Evolutionary conservation across 2,888 invertebrate species (phyloP).

Genomic region (Tubulanus polymorphus): DNA sequence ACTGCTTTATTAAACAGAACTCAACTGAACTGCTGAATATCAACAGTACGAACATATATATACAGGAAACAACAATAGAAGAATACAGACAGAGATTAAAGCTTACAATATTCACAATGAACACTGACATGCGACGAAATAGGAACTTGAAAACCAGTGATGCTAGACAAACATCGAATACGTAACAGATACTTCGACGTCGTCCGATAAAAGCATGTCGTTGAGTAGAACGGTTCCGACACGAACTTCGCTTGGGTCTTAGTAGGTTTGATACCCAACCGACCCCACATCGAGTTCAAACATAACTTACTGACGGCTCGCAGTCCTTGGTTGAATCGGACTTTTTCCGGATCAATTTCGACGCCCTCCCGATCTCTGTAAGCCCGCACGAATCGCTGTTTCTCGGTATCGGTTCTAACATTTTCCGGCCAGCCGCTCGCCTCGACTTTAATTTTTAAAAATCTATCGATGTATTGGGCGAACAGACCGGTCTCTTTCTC

Average conservation of each 20-base stretch:
- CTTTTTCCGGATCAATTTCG: conserved; percentile 16
- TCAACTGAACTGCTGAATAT: too few species aligned
- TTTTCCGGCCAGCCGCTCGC: conserved; percentile 22
- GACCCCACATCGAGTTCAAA: conserved; percentile 27
- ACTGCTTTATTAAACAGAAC: too few species aligned
- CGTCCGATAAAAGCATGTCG: too few species aligned
- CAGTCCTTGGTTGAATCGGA: conserved; percentile 22
- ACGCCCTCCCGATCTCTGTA: conserved; percentile 18
- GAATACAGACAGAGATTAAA: too few species aligned
- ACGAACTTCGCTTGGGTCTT: background rate
- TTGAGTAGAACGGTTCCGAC: background rate
- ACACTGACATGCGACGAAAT: too few species aligned
- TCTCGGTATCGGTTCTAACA: conserved; percentile 14
- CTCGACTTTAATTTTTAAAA: conserved; percentile 24
- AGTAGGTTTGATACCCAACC: conserved; percentile 18
- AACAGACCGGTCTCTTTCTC: conserved; percentile 24
- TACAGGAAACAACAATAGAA: too few species aligned
- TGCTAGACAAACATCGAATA: too few species aligned
- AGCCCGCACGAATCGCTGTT: conserved; percentile 16
- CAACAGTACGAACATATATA: too few species aligned
- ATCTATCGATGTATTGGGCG: conserved; percentile 29
- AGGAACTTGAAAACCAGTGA: too few species aligned
- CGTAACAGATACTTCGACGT: too few species aligned
- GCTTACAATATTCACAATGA: too few species aligned
- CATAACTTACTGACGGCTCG: conserved; percentile 22